Percentiles rank a stretch among this genome's conserved stretches.
phyloP scores from a whole-genome alignment of 2,113 vertebrate genomes.

The Nycticryphes semicollaris region DNA sequence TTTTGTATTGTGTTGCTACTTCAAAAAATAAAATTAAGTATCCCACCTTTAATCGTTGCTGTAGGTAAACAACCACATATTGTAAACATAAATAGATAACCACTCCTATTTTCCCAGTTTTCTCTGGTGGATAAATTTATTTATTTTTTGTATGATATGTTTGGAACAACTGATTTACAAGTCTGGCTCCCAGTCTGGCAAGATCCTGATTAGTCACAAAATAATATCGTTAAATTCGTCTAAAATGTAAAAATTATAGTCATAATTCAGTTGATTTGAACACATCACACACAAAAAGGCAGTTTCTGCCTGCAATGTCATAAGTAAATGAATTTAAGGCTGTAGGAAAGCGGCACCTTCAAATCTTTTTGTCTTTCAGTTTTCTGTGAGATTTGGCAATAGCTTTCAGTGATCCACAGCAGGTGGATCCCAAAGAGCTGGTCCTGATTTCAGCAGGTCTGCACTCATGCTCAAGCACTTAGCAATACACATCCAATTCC shows the following conservation, averaged over 20 bases:
- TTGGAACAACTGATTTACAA: constrained; percentile 52
- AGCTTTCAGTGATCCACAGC: background rate
- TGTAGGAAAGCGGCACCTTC: background rate
- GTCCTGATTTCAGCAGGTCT: background rate
- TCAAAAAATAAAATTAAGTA: background rate
- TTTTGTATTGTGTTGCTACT: background rate
- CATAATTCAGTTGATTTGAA: constrained; percentile 29
- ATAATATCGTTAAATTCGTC: background rate
- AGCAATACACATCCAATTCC: background rate
- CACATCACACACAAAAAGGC: background rate
- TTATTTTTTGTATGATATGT: background rate
- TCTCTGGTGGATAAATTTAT: background rate
- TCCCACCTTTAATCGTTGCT: background rate
- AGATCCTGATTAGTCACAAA: constrained; percentile 30
- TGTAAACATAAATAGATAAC: background rate
- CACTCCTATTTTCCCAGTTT: background rate
- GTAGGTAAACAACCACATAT: background rate
- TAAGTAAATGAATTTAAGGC: background rate
- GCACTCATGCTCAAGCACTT: background rate
- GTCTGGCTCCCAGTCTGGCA: background rate
- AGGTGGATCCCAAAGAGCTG: background rate
- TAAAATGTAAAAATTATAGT: constrained; percentile 12
- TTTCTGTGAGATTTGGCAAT: background rate
- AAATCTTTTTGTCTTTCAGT: background rate
- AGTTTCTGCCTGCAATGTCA: background rate